phyloP scores from a whole-genome alignment of 2,113 vertebrate genomes.

The Rallus limicola region DNA sequence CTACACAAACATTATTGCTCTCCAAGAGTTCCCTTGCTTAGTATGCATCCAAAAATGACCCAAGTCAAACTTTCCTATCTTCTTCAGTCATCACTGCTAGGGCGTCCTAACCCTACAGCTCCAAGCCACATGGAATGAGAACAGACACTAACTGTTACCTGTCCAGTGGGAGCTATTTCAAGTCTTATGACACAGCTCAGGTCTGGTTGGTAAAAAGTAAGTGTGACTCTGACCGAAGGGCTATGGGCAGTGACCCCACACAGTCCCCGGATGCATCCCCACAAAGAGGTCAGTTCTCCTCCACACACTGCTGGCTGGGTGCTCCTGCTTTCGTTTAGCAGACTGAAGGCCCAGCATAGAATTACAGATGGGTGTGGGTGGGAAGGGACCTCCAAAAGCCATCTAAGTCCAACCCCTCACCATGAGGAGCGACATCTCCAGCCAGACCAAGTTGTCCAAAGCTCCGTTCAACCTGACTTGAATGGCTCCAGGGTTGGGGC shows the following conservation, averaged over 20 bases:
- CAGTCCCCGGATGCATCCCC: background rate
- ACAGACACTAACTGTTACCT: background rate
- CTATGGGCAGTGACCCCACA: background rate
- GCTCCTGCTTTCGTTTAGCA: background rate
- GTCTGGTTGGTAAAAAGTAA: background rate
- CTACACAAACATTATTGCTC: background rate
- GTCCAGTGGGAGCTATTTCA: background rate
- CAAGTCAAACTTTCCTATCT: background rate
- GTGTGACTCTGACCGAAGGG: background rate
- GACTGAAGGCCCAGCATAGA: background rate
- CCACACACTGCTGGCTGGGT: background rate
- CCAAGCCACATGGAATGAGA: background rate
- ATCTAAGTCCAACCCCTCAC: background rate
- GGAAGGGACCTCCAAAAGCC: background rate
- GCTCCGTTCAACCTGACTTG: rapidly evolving
- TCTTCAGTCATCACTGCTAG: background rate
- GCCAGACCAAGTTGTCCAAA: rapidly evolving
- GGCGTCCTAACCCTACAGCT: background rate
- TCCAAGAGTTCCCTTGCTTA: background rate
- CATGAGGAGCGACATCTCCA: background rate
- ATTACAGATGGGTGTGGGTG: background rate
- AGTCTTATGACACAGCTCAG: background rate
- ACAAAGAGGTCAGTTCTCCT: background rate
- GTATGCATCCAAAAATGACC: background rate
- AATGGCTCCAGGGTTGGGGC: background rate